Evolutionary conservation across 2,113 vertebrate species (phyloP).

Genomic region (Lampris megalopsis): DNA sequence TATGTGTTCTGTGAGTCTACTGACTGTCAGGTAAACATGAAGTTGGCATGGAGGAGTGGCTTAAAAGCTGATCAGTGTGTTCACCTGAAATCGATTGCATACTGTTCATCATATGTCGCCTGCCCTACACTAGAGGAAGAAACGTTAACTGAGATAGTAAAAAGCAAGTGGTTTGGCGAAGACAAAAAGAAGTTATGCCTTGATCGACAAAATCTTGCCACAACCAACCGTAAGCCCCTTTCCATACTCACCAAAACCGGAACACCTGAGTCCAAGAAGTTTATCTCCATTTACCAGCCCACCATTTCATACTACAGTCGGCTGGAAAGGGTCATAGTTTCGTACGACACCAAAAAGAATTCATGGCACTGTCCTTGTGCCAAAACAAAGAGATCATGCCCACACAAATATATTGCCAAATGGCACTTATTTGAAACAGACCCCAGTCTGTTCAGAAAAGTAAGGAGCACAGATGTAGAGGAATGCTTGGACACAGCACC

Average conservation of each 20-base stretch:
- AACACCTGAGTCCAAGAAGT: background rate
- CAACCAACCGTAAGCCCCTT: constrained; percentile 5
- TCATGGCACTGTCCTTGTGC: constrained; percentile 27
- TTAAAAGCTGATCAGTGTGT: too few relatives aligned
- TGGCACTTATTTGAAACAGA: constrained; percentile 30
- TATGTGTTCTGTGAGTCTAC: too few relatives aligned
- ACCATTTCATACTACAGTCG: constrained; percentile 13
- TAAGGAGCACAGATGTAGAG: background rate
- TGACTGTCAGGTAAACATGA: too few relatives aligned
- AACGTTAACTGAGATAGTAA: background rate
- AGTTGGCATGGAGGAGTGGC: too few relatives aligned
- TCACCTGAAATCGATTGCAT: too few relatives aligned
- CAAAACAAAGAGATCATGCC: constrained; percentile 8
- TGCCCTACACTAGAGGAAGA: background rate
- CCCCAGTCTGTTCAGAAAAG: constrained; percentile 19
- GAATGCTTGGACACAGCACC: background rate
- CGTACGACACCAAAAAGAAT: background rate
- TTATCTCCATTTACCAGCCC: constrained; percentile 23
- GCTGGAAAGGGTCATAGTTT: constrained; percentile 27
- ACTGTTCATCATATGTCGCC: too few relatives aligned
- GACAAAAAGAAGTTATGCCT: constrained; percentile 18
- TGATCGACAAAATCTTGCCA: constrained; percentile 9
- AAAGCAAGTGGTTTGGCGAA: background rate
- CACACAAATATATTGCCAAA: constrained; percentile 17
- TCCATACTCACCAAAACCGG: constrained; percentile 6